phyloP scores from a whole-genome alignment of 2,888 invertebrate species.

The Dione vanillae region DNA sequence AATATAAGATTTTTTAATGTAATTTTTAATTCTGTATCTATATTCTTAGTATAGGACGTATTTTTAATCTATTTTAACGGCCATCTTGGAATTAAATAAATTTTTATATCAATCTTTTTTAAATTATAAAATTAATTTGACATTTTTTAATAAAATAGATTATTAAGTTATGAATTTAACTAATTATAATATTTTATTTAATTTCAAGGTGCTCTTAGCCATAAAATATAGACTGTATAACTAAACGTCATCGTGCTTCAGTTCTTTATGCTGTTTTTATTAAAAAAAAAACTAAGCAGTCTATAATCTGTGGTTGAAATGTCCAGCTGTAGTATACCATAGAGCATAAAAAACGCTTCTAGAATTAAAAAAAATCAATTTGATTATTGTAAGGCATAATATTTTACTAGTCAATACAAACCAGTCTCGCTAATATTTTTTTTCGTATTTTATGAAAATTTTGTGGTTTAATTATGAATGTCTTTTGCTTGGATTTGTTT shows the following conservation, averaged over 20 bases:
- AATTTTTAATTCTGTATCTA: constrained; percentile 53
- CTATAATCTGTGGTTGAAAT: constrained; percentile 51
- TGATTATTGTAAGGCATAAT: constrained; percentile 73
- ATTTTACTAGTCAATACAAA: constrained; percentile 82
- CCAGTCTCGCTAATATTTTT: constrained; percentile 68
- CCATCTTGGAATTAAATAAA: constrained; percentile 37
- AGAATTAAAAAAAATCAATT: constrained; percentile 52
- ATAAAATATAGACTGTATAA: constrained; percentile 23
- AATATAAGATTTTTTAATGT: constrained; percentile 56
- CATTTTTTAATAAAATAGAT: constrained; percentile 1
- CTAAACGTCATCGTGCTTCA: neutral
- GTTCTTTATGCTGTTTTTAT: constrained; percentile 14
- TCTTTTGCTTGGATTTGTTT: constrained; percentile 10
- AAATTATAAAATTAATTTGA: neutral
- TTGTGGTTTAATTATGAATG: neutral
- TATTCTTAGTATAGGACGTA: constrained; percentile 56
- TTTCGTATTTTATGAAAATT: constrained; percentile 46
- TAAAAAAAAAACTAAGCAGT: constrained; percentile 3
- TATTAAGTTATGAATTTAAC: neutral
- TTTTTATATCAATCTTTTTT: neutral
- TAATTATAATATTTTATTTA: constrained; percentile 7
- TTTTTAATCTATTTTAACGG: constrained; percentile 59
- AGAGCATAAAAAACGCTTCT: constrained; percentile 57
- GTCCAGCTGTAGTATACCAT: constrained; percentile 78
- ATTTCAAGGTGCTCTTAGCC: constrained; percentile 22